Conservation (phyloP, 2,888 invertebrate species). For the Rotaria magnacalcarata region DNA sequence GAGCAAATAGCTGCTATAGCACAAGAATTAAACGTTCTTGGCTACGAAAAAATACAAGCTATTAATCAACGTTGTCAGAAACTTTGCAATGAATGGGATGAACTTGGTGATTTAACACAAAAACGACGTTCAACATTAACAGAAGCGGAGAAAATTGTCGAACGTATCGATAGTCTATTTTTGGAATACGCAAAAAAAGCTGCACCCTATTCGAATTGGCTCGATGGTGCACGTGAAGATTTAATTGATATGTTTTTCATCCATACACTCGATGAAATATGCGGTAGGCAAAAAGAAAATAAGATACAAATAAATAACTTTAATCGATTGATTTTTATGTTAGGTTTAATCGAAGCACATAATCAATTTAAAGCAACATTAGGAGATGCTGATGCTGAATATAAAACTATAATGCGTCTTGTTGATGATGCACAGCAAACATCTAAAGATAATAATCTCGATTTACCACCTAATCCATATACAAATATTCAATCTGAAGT, state of each 20-base stretch:
- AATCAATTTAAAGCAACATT: constrained; percentile 92
- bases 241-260: constrained; percentile 99
- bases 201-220: constrained; percentile 98
- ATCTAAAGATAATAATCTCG: constrained; percentile 83
- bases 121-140: constrained; percentile 71
- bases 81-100: constrained; percentile 25
- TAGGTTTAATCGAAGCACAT: constrained; percentile 88
- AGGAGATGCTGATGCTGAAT: constrained; percentile 96
- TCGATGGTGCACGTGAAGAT: constrained; percentile 98
- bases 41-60: constrained; percentile 90
- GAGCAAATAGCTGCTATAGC: constrained; percentile 99
- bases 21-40: constrained; percentile 91
- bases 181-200: constrained; percentile 97
- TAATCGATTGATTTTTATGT: background rate
- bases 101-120: constrained; percentile 77
- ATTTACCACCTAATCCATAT: constrained; percentile 95
- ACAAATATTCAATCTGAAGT: constrained; percentile 90
- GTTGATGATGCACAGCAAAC: constrained; percentile 90
- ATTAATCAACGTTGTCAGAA: constrained; percentile 79
- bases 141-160: constrained; percentile 72
- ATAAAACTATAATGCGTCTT: constrained; percentile 84
- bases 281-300: constrained; percentile 41
- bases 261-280: constrained; percentile 95
- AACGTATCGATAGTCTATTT: constrained; percentile 94
- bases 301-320: constrained; percentile 62